Evolutionary conservation across 2,797 vertebrate genomes (phyloP), one percentile per base, ranked within the genome.

Genomic region (Apodemus agrarius): DNA sequence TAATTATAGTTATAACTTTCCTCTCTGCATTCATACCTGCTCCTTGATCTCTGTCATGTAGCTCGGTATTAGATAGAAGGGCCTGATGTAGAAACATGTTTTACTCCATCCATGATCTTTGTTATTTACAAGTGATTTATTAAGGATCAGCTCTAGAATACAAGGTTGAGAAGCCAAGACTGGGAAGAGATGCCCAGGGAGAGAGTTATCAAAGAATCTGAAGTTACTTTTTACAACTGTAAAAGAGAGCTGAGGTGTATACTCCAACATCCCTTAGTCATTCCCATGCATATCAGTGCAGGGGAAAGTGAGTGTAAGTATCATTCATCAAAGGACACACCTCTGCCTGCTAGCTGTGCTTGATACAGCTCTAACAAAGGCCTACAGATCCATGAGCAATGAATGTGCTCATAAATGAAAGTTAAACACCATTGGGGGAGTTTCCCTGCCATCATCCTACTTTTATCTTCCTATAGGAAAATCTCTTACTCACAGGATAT

Each of bases 41-140:
- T 92, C 80, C 52, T 90, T 92, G 34, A 91, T 86, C 57, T 78
- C 67, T 54, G 31, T 37, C 81, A 81, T 49, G 67, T 16, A 97
- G 76, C 34, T 93, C 31, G 7, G 34, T 24, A 34, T 59, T 93
- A 63, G 78, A 26, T 17, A 81, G 52, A 6, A 43, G 61, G 46
- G 34, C 37, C n/a, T 31, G 21, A 54, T n/a, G 22, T 17, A 79
- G 6, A 89, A 86, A 79, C 12, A 31, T 1, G 49, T 26, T 69
- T 90, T 82, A 40, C 13, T 24, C 34, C 76, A 29, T n/a, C 6
- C 31, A n/a, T 90, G 21, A 75, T 59, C 81, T 95, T 31, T 78
- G 9, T 89, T 57, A 40, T 11, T 3, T 17, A 4, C 46, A 74
- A 84, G 17, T 69, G 40, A 37, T 13, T 5, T 34, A 59, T 83